Evolutionary conservation across 1,140 invertebrate species (phyloP).

Genomic region (Ceratitis capitata): DNA sequence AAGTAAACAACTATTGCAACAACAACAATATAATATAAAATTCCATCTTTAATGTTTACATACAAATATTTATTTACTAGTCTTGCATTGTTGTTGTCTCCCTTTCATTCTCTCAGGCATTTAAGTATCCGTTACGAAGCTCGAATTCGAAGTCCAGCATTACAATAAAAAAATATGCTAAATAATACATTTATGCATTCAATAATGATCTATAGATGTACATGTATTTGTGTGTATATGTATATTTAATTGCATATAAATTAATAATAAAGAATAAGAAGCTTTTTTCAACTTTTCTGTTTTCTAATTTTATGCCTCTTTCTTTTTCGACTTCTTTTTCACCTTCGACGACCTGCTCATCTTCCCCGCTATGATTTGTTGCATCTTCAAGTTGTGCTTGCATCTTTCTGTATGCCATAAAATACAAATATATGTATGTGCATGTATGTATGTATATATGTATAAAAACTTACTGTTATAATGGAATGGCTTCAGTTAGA

Average conservation of each 20-base stretch:
- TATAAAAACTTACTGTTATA: no score
- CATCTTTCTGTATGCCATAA: neutral
- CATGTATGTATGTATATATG: neutral
- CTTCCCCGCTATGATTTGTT: neutral
- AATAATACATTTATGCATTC: conserved; percentile 15
- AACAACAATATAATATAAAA: neutral
- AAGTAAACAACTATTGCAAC: neutral
- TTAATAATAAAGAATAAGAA: neutral
- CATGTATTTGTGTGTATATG: no score
- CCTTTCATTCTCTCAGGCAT: neutral
- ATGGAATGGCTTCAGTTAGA: neutral
- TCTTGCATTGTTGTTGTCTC: neutral
- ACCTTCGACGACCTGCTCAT: conserved; percentile 23
- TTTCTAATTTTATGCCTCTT: no score
- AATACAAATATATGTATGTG: neutral
- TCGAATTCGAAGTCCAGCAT: neutral
- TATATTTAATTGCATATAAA: neutral
- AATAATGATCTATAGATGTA: neutral
- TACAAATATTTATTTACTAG: neutral
- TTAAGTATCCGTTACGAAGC: neutral
- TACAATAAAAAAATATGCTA: conserved; percentile 20
- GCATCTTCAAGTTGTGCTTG: neutral
- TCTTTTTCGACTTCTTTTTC: no score
- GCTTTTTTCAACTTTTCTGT: neutral
- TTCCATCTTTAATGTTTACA: neutral